Percentiles rank a stretch among this genome's conserved stretches.
phyloP scores from a whole-genome alignment of 1,140 invertebrate genomes.

The Oreohelix idahoensis region DNA sequence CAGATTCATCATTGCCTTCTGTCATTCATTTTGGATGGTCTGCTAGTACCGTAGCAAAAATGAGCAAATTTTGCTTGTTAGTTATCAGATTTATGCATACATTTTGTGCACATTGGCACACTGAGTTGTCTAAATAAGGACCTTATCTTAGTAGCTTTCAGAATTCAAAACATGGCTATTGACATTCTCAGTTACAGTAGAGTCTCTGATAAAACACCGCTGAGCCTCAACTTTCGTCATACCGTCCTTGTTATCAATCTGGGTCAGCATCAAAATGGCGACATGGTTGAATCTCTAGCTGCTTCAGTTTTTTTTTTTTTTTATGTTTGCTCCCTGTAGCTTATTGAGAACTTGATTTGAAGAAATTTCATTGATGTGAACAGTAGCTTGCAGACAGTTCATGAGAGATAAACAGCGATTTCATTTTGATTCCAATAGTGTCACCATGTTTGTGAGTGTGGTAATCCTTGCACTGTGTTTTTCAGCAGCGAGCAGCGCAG shows the following conservation, averaged over 20 bases:
- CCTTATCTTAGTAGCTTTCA: not conserved
- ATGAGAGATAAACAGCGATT: slow-evolving; percentile 1
- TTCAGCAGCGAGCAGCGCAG: not conserved
- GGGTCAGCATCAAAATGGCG: slow-evolving; percentile 23
- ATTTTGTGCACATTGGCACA: no score
- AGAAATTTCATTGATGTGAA: not conserved
- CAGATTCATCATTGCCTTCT: no score
- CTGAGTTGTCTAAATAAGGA: not conserved
- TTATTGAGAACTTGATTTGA: not conserved
- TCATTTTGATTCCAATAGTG: not conserved
- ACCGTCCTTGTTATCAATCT: slow-evolving; percentile 1
- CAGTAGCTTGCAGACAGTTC: not conserved
- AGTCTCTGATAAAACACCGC: not conserved
- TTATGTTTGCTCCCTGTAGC: not conserved
- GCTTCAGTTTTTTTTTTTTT: not conserved
- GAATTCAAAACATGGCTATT: not conserved
- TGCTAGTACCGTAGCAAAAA: no score
- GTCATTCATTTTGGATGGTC: no score
- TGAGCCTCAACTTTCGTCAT: not conserved
- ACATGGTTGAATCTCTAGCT: not conserved
- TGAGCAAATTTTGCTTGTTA: no score
- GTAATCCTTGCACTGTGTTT: slow-evolving; percentile 5
- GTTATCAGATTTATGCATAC: no score
- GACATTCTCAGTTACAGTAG: not conserved
- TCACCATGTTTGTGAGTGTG: not conserved